Base-by-base conservation (phyloP, 1,140 invertebrate genomes). In the Lucilia sericata region DNA sequence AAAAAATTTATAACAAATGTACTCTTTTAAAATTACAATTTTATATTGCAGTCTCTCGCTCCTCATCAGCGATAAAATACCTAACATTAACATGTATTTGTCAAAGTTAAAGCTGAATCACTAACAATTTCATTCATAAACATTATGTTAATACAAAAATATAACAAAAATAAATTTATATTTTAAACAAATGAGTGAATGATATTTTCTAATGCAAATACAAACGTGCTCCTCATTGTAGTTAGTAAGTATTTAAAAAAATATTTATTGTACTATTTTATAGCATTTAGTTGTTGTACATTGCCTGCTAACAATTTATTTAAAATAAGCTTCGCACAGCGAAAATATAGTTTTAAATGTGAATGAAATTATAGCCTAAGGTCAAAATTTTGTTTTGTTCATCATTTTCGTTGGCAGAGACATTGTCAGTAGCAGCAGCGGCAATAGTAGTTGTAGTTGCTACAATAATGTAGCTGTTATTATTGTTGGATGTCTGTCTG, bases 281-380 rank as follows among this genome's bases (percentile, higher is more conserved):
- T 55, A 30, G 25, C 25, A 55, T 55, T 13, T 55, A 55, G 12
- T 13, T 80, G 34, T 70, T 36, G 65, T 80, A 30, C 3, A 42
- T 82, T 47, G 55, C 60, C 34, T 74, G 55, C 78, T 42, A 36
- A 78, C 51, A 84, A 82, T 84, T 84, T 84, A 70, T 84, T 78
- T 80, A 47, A 84, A 84, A 84, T 78, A 76, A 84, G 74, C 83
- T 84, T 25, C 83, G 21, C 42, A 42, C 42, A 42, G 42, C 42
- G 5, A 42, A 10, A 13, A 84, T 34, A 81, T 84, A 80, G 83
- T 84, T 81, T 82, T 84, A 84, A 84, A 82, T 84, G 83, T 65
- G 83, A 84, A 84, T 81, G 78, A 82, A 84, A 84, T 84, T 84
- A 82, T 82, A 47, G 17, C 83, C 78, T 36, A 21, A 12, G 60